Evolutionary conservation across 2,113 vertebrate genomes (phyloP), one percentile per base, ranked within the genome.

Genomic region (Columbina picui): DNA sequence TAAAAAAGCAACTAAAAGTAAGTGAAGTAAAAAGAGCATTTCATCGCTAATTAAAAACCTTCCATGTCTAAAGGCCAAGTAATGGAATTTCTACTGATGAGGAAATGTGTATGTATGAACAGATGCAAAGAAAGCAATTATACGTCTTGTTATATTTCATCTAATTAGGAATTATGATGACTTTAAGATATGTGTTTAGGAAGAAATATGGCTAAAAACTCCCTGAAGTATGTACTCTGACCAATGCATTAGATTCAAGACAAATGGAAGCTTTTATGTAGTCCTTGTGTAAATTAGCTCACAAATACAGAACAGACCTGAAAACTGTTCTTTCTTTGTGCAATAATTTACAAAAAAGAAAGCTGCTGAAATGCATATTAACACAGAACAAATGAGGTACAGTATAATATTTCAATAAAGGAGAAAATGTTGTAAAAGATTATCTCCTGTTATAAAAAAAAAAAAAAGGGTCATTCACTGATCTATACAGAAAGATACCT

Each of bases 101-200:
- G 56, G 53, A 88, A 75, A 93, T 89, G 32, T 32, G 43, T 78
- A 93, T 94, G 47, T 94, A 70, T 77, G 93, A 96, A 90, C 87
- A 95, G 79, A 94, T 96, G 87, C 73, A 94, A 96, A 90, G 59
- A 92, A 95, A 85, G 39, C 87, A 96, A 96, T 92, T 94, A 78
- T 53, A 55, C 52, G 39, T 67, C 89, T 92, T 55, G 56, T 70
- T 96, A 71, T 87, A 78, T 87, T 97, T 91, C 23, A 78, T 79
- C 88, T 94, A 78, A 75, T 95, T 93, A 87, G 30, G 74, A 87
- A 90, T 93, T 57, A 71, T 30, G 29, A 87, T 87, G 76, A 90
- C 30, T 95, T 91, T 70, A 75, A 91, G 52, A 68, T 73, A 78
- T 85, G 74, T 1, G 0, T 90, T 96, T 88, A 69, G 65, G 87